Conservation (phyloP, 2,113 vertebrate species). For the Muntiacus reevesi region DNA sequence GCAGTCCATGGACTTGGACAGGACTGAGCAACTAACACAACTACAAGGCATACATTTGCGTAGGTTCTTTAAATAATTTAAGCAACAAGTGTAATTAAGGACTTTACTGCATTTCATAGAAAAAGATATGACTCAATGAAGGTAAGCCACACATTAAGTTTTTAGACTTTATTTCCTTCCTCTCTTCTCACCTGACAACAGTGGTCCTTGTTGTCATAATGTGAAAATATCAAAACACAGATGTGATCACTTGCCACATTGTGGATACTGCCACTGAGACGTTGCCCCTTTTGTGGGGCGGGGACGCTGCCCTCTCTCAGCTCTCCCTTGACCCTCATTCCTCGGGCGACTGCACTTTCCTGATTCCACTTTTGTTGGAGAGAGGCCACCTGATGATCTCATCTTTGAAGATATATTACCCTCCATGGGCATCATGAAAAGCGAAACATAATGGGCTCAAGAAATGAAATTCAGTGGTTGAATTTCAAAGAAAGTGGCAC, state of each 20-base stretch:
- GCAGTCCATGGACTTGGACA: background rate
- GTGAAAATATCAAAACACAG: background rate
- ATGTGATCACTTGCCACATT: no score
- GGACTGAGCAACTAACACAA: background rate
- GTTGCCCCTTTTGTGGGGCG: background rate
- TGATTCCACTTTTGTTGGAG: background rate
- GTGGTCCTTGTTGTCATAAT: background rate
- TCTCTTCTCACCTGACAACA: background rate
- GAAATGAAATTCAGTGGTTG: fast-evolving
- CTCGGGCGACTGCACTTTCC: fast-evolving
- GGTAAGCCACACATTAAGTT: background rate
- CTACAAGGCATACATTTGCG: background rate
- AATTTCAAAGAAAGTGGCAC: background rate
- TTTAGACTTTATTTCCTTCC: background rate
- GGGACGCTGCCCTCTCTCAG: background rate
- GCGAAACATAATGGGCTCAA: background rate
- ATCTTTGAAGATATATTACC: background rate
- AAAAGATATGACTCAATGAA: background rate
- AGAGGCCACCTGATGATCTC: background rate
- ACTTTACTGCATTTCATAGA: background rate
- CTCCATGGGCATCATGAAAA: background rate
- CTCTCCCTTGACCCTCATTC: background rate
- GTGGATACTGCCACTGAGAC: background rate
- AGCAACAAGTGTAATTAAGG: background rate
- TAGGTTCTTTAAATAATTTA: background rate